Base-by-base conservation (phyloP, 2,113 vertebrate species). In the Saguinus imperator region DNA sequence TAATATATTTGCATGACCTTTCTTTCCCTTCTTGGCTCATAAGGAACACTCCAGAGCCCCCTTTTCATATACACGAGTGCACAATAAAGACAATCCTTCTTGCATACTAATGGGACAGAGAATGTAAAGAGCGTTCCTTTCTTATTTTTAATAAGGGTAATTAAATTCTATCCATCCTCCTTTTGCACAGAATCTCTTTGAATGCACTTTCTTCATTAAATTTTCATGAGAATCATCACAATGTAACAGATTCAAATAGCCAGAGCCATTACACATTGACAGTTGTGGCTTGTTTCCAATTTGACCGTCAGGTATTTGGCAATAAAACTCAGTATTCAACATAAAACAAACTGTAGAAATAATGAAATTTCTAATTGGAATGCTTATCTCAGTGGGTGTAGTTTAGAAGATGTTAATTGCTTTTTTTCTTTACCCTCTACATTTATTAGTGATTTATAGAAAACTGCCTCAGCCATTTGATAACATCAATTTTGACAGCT, bases 291-390 rank as follows among this genome's bases (percentile, higher is more conserved):
- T 97, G 86, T 98, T 98, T 98, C 99, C 99, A 99, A 99, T 97
- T 98, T 98, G 98, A 98, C 98, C 99, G 98, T 99, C 99, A 99
- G 99, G 98, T 99, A 99, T 99, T 98, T 99, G 98, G 99, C 99
- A 99, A 99, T 97, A 98, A 98, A 98, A 94, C 12, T 97, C 80
- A 97, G 97, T 95, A 98, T 97, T 98, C 97, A 96, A 98, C 90
- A 98, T 96, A 98, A 98, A 98, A 98, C 40, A 88, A 98, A 98
- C 27, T 1, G 32, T 23, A 25, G 64, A 97, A 98, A 98, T 97
- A 98, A 98, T 98, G 94, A 96, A 97, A 98, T 98, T 98, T 98
- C 98, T 98, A 98, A 98, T 95, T 97, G 97, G 83, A 98, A 90
- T 81, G 83, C 93, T 98, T 98, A 98, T 98, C 97, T 98, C 55